Evolutionary conservation across 2,797 vertebrate genomes (phyloP), one percentile per base, ranked within the genome.

Genomic region (Crenichthys baileyi): DNA sequence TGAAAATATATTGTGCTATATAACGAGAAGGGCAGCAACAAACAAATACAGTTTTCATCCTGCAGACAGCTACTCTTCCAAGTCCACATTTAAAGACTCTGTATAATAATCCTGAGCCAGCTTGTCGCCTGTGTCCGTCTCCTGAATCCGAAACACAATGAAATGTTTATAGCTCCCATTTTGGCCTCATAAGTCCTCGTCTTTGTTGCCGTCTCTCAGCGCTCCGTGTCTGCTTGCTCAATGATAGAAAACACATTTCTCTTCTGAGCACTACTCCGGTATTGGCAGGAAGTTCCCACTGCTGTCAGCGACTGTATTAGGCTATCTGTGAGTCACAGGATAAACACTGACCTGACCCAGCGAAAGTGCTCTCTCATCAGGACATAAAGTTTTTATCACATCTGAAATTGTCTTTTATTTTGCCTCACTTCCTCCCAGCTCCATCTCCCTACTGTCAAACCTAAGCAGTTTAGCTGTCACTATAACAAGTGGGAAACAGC

Each of bases 201-300:
- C 80, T 82, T 84, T 51, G 7, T 29, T 73, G 67, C 76, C 86
- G 65, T 31, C 83, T 79, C 76, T 78, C 80, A 2, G 75, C 75
- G 70, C 82, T 90, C 89, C 77, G 79, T 73, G 75, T 70, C 86
- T 78, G 79, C 82, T 80, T 86, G 58, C 80, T 76, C 83, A 83
- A 87, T 92, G 87, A 93, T 93, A 87, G 90, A 82, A 95, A 94
- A 92, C 94, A 92, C 88, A 92, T 94, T 92, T 92, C 77, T 85
- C 76, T 87, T 65, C 39, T 83, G 84, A 70, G 44, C 55, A 51
- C 75, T 73, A 67, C 84, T 86, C 85, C 81, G 41, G 78, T 83
- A 84, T 65, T 89, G 86, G 88, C 92, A 82, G 81, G 36, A 31
- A 83, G 67, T 88, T 85, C 80, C 79, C 70, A 26, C 18, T 55